These are phyloP conservation scores for Lasaia peninsularis DNA, from an alignment of 1,140 invertebrate species.

Conservation along the genomic window DNA sequence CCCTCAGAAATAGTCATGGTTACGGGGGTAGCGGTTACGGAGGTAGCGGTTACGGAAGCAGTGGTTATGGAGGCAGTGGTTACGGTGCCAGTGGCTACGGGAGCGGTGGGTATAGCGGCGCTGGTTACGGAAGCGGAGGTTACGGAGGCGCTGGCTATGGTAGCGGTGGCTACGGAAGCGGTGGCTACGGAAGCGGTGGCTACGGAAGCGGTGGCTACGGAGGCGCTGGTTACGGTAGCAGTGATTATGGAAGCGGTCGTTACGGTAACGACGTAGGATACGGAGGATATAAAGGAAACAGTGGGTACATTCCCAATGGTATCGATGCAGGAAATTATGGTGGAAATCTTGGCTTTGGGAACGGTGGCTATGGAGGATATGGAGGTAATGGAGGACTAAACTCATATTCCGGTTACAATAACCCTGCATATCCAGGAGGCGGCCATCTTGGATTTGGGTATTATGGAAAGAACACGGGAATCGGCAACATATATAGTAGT, in stretches of 20 bases:
- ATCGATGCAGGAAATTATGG: slow-evolving; percentile 13
- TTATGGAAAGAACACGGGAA: slow-evolving; percentile 46
- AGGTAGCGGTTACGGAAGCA: background rate
- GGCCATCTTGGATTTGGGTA: slow-evolving; percentile 65
- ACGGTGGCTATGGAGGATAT: slow-evolving; percentile 49
- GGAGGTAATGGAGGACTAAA: slow-evolving; percentile 56
- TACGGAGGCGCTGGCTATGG: background rate
- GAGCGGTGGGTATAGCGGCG: background rate
- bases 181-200: background rate
- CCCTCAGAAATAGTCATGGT: slow-evolving; percentile 17
- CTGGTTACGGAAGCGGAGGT: background rate
- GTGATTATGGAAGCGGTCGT: slow-evolving; percentile 18
- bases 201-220: slow-evolving; percentile 9
- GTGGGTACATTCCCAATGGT: slow-evolving; percentile 16
- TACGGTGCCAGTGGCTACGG: background rate
- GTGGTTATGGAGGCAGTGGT: background rate
- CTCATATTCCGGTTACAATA: slow-evolving; percentile 65
- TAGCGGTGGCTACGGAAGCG: background rate
- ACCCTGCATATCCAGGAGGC: slow-evolving; percentile 49
- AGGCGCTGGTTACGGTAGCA: slow-evolving; percentile 28
- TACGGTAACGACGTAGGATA: slow-evolving; percentile 26
- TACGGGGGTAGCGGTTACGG: background rate
- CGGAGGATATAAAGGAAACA: slow-evolving; percentile 28
- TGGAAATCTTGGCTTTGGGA: slow-evolving; percentile 35
- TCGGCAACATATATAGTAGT: slow-evolving; percentile 55